These are phyloP conservation scores for Garra rufa DNA, from an alignment of 2,113 vertebrate genomes.

Conservation along the genomic window DNA sequence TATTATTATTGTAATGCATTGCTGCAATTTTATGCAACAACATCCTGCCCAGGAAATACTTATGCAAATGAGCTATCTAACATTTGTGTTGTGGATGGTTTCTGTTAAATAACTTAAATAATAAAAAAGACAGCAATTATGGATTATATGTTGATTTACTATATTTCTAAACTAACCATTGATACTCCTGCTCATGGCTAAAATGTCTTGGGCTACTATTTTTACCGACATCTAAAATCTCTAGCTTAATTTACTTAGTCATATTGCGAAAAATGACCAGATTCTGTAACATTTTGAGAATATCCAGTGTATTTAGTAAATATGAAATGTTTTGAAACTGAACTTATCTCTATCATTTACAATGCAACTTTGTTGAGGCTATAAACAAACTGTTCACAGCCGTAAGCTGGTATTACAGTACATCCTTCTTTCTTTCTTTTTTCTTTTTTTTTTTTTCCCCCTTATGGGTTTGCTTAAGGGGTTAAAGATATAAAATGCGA, in stretches of 20 bases:
- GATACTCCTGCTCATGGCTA: background rate
- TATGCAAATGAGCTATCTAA: no score
- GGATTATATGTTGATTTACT: background rate
- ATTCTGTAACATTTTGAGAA: background rate
- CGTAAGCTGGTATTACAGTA: background rate
- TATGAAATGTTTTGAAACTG: background rate
- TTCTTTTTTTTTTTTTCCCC: background rate
- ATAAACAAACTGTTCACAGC: background rate
- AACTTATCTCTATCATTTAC: background rate
- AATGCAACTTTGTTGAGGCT: constrained; percentile 25
- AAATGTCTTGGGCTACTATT: background rate
- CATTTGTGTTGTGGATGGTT: no score
- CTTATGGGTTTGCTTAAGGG: background rate
- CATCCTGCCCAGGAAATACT: no score
- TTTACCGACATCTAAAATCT: background rate
- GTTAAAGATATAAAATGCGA: background rate
- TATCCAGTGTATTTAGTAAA: background rate
- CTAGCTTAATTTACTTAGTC: background rate
- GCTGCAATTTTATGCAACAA: no score
- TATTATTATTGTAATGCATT: no score
- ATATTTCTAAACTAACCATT: no score
- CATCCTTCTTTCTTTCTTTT: no score
- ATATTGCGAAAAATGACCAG: background rate
- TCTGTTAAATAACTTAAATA: background rate
- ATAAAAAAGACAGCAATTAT: background rate